Evolutionary conservation across 2,888 invertebrate genomes (phyloP).

Genomic region (Lycophotia porphyrea): DNA sequence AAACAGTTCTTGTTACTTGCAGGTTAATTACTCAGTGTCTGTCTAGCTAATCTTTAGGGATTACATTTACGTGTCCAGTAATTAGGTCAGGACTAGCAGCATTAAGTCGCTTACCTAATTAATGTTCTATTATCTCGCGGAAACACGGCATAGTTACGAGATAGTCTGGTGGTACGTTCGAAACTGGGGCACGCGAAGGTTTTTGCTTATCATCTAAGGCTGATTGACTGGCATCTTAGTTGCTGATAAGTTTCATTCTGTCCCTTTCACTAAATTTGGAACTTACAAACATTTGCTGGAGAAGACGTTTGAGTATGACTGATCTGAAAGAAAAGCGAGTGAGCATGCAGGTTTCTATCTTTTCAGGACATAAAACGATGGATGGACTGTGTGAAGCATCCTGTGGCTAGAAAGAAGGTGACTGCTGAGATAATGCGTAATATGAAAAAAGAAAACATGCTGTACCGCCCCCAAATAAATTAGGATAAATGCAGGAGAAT

Average conservation of each 20-base stretch:
- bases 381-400: not conserved
- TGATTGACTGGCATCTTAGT: not conserved
- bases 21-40: constrained; percentile 42
- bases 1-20: not conserved
- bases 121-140: constrained; percentile 15
- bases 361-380: not conserved
- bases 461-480: not conserved
- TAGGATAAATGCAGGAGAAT: not conserved
- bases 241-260: not conserved
- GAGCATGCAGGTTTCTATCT: not conserved
- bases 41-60: constrained; percentile 35
- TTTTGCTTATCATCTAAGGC: constrained; percentile 9
- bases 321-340: not conserved
- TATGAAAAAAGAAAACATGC: not conserved
- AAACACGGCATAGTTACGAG: constrained; percentile 2
- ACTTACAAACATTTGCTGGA: not conserved
- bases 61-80: constrained; percentile 34
- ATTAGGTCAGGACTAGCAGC: constrained; percentile 36
- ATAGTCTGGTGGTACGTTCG: constrained; percentile 17
- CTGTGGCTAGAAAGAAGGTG: not conserved
- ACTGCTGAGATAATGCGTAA: not conserved
- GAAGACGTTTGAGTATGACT: not conserved
- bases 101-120: constrained; percentile 44
- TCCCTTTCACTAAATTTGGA: not conserved
- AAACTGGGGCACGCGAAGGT: constrained; percentile 6